Evolutionary conservation across 1,140 invertebrate genomes (phyloP), one percentile per base, ranked within the genome.

Genomic region (Vanessa tameamea): DNA sequence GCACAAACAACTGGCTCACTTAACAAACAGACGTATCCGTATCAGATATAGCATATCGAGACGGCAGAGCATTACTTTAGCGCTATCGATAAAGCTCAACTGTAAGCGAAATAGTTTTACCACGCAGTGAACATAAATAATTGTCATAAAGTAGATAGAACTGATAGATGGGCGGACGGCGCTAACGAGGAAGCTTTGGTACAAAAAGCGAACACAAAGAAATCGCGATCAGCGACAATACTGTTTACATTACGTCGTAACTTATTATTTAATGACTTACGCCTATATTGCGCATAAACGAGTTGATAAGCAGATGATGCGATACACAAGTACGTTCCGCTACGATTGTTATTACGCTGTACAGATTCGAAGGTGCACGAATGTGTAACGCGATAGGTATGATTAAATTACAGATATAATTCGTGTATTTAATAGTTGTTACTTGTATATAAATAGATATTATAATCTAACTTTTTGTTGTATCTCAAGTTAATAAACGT

Each of bases 51-150:
- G 87, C 83, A 79, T 89, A 91, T 91, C 90, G 84, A 83, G 83
- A 87, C 85, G 83, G 79, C 84, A 82, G 82, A 88, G 89, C 90
- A 92, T 91, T 90, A 91, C 85, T 91, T 90, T 79, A 86, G 84
- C 86, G 78, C 83, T 90, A 92, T 92, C 90, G 88, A 91, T 92
- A 91, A 92, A 90, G 89, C 90, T 90, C 87, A 92, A 87, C 87
- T 82, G 87, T 86, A 85, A 90, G 89, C 82, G 88, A 88, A 92
- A 92, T 92, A 92, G 88, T 89, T 89, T 87, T 87, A 84, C 84
- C 78, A 82, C 78, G 82, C 82, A 80, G 85, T 75, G 81, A 89
- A 89, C 89, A 91, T 92, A 92, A 92, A 92, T 92, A 89, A 91
- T 91, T 92, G 89, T 92, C 89, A 90, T 91, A 89, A 86, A 85